Base-by-base conservation (phyloP, 2,888 invertebrate genomes). In the Myathropa florea region DNA sequence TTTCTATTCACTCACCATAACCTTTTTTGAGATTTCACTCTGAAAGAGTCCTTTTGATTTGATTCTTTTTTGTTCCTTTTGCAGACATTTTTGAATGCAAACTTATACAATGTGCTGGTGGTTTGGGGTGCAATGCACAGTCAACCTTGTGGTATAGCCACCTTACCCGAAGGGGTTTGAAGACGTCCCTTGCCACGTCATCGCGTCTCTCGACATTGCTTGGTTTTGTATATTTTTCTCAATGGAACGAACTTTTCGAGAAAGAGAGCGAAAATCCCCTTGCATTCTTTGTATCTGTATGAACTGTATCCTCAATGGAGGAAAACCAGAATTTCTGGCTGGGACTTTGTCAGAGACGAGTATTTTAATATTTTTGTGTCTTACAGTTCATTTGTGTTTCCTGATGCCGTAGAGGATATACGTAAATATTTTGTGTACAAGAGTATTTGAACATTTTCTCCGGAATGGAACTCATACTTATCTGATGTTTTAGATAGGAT, bases 11-110 rank as follows among this genome's bases (percentile, higher is more conserved):
- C 46, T 18, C n/a, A 18, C 6, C 18, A 7, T 7, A 57, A 2
- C 23, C 14, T 28, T 71, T 83, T 65, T 72, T 21, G n/a, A 23
- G 36, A 33, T 60, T 24, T 78, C 68, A 26, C 70, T 63, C 60
- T 70, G 23, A 53, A 72, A 63, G 18, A 61, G 39, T 65, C 65
- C 55, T 53, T 83, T 83, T 73, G 64, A 83, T 79, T 75, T 36
- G 39, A 60, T 78, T 83, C n/a, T 72, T 73, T 73, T 14, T n/a
- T 18, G n/a, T 18, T 23, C 30, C 57, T 73, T 46, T 79, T 26
- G 59, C 9, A 63, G 46, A 73, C 39, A 46, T 28, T 68, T 73
- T 83, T 72, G 30, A 67, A 72, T 83, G 46, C 72, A 78, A 63
- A 68, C 36, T 73, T 39, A 59, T 70, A 61, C 24, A 26, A 2